Percentiles rank a stretch among this genome's conserved stretches.
phyloP scores from a whole-genome alignment of 1,140 invertebrate species.

The Choristoneura fumiferana region DNA sequence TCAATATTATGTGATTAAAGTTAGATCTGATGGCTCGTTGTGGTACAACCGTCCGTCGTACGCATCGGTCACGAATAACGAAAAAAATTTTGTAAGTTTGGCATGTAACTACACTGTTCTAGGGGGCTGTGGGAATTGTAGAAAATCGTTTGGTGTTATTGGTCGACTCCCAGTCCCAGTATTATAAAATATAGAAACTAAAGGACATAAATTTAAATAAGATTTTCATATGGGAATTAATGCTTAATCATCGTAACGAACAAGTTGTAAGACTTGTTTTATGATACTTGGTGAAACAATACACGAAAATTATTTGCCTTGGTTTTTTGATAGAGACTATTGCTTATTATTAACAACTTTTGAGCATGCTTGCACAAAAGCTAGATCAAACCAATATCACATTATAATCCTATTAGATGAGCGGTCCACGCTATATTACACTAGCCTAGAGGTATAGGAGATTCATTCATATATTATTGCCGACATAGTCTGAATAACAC shows the following conservation, averaged over 20 bases:
- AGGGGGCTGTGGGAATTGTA: conserved; percentile 8
- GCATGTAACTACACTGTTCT: conserved; percentile 13
- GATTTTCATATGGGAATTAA: background rate
- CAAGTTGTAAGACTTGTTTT: no score
- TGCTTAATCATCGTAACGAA: no score
- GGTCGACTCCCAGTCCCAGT: background rate
- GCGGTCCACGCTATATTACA: no score
- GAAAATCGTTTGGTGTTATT: conserved; percentile 5
- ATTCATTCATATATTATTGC: conserved; percentile 5
- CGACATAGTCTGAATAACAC: no score
- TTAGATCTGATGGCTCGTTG: conserved; percentile 49
- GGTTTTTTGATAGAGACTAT: background rate
- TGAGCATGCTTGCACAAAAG: conserved; percentile 12
- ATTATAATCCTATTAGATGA: conserved; percentile 12
- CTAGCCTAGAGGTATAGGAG: background rate
- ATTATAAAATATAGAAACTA: conserved; percentile 4
- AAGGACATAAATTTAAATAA: conserved; percentile 14
- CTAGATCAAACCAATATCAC: background rate
- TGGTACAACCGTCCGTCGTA: background rate
- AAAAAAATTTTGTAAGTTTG: conserved; percentile 16
- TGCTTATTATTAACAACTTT: background rate
- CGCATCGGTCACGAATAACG: background rate
- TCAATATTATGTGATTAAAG: conserved; percentile 31
- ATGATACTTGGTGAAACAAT: conserved; percentile 4
- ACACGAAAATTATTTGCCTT: background rate